Percentiles rank a stretch among this genome's conserved stretches.
phyloP scores from a whole-genome alignment of 23 tunicate genomes.

The Phallusia fumigata region DNA sequence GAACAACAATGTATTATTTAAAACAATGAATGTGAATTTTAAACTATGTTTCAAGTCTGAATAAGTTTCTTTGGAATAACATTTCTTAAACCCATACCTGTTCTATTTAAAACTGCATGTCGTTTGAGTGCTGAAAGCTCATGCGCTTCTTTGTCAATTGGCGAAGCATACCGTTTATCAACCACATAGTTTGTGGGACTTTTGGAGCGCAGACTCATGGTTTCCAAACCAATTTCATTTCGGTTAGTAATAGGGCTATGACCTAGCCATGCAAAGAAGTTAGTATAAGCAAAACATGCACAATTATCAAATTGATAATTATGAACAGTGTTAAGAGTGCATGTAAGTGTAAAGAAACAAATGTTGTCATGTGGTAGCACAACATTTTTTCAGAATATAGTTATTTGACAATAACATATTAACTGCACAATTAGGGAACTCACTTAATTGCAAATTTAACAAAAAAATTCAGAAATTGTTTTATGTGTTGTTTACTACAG shows the following conservation, averaged over 20 bases:
- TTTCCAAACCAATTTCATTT: conserved; percentile 36
- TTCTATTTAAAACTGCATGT: conserved; percentile 41
- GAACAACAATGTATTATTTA: too few species aligned
- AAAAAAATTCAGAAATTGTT: too few species aligned
- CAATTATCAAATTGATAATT: conserved; percentile 26
- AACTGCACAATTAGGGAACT: too few species aligned
- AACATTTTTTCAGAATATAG: too few species aligned
- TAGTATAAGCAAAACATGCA: conserved; percentile 12
- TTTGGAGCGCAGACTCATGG: conserved; percentile 43
- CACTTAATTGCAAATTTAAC: too few species aligned
- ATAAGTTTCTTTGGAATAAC: neutral
- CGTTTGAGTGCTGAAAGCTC: conserved; percentile 37
- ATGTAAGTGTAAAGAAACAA: too few species aligned
- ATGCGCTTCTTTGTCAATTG: conserved; percentile 42
- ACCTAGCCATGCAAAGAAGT: neutral
- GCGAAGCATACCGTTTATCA: conserved; percentile 38
- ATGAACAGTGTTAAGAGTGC: neutral
- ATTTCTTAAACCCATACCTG: conserved; percentile 18
- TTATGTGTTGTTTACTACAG: too few species aligned
- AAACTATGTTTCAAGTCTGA: too few species aligned
- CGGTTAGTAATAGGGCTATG: conserved; percentile 19
- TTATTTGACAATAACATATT: too few species aligned
- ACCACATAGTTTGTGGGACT: conserved; percentile 23
- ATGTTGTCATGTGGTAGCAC: too few species aligned
- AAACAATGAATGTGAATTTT: too few species aligned